Base-by-base conservation (phyloP, 2,888 invertebrate species). In the Lacanobia oleracea region DNA sequence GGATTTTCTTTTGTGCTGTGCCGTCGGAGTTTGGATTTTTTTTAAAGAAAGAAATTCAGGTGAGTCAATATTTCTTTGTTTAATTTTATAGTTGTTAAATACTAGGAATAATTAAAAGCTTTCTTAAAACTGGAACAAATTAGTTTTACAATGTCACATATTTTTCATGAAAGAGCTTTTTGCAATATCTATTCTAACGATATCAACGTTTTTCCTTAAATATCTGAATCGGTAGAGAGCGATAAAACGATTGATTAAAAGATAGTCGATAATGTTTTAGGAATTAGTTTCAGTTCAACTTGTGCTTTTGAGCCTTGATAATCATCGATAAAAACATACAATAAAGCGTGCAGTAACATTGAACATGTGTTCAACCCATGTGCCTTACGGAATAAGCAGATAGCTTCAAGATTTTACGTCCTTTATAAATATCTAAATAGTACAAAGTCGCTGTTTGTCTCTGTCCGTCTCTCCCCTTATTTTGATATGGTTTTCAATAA, bases 1-100 rank as follows among this genome's bases (percentile, higher is more conserved):
- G 56, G 67, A 37, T 66, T 72, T 37, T 63, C 73, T 78, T 63
- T 79, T 84, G 87, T 87, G 85, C 88, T 87, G 88, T 85, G 88
- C 69, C 63, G 74, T 57, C 68, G 62, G 63, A 67, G 71, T 74
- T 85, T 87, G 81, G 81, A 86, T 88, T 87, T 68, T 72, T 77
- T 80, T 73, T 68, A 59, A 27, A 33, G 10, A 56, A 71, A 62
- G 51, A 75, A 40, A 62, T 63, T 72, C 72, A 77, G 87, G 88
- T 87, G 68, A 87, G 88, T 87, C 5, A 1, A n/a, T 18, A 18
- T 4, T 75, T 51, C 1, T 43, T 54, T 43, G 45, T 48, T 18
- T 51, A 4, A 56, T 5, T 40, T 18, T 9, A 66, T 40, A 12
- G 16, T 9, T 14, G 18, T 27, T 18, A 14, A 9, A 18, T 1